A percentile compares a stretch with the other conserved stretches of the same genome.
These are phyloP conservation scores for Dreissena rostriformis DNA, from an alignment of 1,140 invertebrate species.

Conservation along the genomic window DNA sequence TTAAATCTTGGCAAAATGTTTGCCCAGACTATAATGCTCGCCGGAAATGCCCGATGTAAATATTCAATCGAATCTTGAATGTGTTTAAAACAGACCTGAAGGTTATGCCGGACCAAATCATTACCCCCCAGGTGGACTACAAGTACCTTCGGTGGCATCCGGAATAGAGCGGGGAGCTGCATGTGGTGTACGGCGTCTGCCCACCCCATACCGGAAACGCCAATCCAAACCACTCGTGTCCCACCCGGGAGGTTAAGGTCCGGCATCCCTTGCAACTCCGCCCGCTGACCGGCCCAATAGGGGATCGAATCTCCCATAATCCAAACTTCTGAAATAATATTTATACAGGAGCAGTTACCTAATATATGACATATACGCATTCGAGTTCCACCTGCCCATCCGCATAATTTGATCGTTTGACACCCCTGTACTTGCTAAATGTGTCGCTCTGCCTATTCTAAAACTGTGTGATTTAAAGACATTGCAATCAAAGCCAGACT, in stretches of 20 bases:
- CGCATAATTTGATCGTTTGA: not conserved
- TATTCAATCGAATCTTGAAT: constrained; percentile 1
- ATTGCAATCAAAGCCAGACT: not conserved
- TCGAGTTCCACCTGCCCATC: constrained; percentile 4
- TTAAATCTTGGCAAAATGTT: constrained; percentile 14
- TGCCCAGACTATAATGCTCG: not conserved
- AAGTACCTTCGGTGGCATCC: not conserved
- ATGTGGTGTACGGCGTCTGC: not conserved
- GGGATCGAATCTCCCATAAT: constrained; percentile 15
- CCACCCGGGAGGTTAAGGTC: not conserved
- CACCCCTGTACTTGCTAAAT: constrained; percentile 12
- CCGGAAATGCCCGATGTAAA: not conserved
- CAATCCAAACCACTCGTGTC: not conserved
- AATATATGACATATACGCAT: constrained; percentile 3
- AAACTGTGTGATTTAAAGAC: constrained; percentile 3
- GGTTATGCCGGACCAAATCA: not conserved
- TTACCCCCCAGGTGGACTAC: constrained; percentile 5
- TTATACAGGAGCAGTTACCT: not conserved
- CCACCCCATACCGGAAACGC: constrained; percentile 5
- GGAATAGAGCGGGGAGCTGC: not conserved
- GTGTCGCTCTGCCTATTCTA: constrained; percentile 10
- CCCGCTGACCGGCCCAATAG: constrained; percentile 2
- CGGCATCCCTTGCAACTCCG: not conserved
- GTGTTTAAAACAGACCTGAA: not conserved
- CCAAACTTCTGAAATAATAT: constrained; percentile 19